A percentile compares a stretch with the other conserved stretches of the same genome.
Evolutionary conservation across 2,797 vertebrate species (phyloP).

Genomic region (Paedocypris micromegethes): DNA sequence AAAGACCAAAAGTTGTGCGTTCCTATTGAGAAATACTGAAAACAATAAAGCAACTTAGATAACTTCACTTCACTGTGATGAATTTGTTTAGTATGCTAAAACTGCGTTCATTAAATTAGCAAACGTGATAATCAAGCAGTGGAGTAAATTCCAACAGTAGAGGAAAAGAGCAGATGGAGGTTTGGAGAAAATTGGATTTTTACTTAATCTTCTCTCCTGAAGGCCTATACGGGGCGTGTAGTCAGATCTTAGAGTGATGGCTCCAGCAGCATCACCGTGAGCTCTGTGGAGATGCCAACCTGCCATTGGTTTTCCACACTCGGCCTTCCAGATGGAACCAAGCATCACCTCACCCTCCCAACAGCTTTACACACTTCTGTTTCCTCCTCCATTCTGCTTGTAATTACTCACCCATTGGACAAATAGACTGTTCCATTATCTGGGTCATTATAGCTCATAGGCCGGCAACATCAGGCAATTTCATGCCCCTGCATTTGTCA

Average conservation of each 20-base stretch:
- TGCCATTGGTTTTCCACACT: constrained; percentile 35
- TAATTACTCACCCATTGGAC: constrained; percentile 52
- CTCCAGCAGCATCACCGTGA: neutral
- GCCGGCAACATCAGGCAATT: constrained; percentile 43
- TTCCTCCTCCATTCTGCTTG: constrained; percentile 35
- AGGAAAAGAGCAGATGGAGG: too few species aligned
- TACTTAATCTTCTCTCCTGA: constrained; percentile 2
- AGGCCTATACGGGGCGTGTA: neutral
- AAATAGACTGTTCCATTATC: constrained; percentile 53
- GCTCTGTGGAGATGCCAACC: constrained; percentile 6
- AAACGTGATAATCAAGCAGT: too few species aligned
- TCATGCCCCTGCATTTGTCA: constrained; percentile 44
- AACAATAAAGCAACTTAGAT: too few species aligned
- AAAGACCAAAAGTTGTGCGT: too few species aligned
- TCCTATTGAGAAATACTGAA: too few species aligned
- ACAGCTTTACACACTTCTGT: constrained; percentile 37
- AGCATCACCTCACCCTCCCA: constrained; percentile 36
- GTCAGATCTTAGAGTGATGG: constrained; percentile 4
- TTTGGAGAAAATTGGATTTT: neutral
- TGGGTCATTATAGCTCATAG: constrained; percentile 39
- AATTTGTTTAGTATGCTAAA: too few species aligned
- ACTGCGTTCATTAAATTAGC: too few species aligned
- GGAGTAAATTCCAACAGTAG: too few species aligned
- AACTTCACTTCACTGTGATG: too few species aligned
- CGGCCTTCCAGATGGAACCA: constrained; percentile 44